Evolutionary conservation across 2,888 invertebrate species (phyloP), one percentile per base, ranked within the genome.

Genomic region (Agrotis clavis): DNA sequence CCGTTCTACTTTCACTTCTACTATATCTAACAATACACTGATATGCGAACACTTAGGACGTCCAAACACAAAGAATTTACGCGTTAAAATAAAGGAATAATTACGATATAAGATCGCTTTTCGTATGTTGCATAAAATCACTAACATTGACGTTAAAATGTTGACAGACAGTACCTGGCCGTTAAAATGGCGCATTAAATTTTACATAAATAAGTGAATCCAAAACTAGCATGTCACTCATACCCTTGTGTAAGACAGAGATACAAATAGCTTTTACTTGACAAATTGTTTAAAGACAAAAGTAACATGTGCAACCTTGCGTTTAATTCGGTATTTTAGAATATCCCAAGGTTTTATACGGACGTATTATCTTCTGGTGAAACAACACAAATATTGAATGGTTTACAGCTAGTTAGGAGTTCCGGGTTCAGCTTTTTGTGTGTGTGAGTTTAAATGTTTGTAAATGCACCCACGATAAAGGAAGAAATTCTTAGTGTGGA

Each of bases 1-100:
- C 56, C 71, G 68, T 51, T 67, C 71, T 67, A 66, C 41, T 62
- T 53, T 74, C 53, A 66, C 51, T 25, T 66, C 59, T 66, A 57
- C 35, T 64, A 41, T 62, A 50, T 41, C 63, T 71, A 68, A 73
- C 54, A 35, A 48, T 57, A 57, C 67, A 82, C 54, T 53, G 25
- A 67, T 51, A 63, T 30, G 45, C 53, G 47, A 63, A 51, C 30
- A 61, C 53, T 30, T 60, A 47, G 56, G 61, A 74, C 79, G 79
- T 80, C 80, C 80, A 79, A 56, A 69, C 62, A 67, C 56, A 66
- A 67, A 13, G 3, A 59, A 51, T 25, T 47, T 51, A 54, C 30
- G 21, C 59, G 19, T 25, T n/a, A 25, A 54, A 19, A 47, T 14
- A 41, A 30, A 64, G 18, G 54, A 45, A 48, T 57, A 62, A 9